A percentile compares a stretch with the other conserved stretches of the same genome.
Evolutionary conservation across 2,888 invertebrate genomes (phyloP).

Genomic region (Aspidiotus destructor): DNA sequence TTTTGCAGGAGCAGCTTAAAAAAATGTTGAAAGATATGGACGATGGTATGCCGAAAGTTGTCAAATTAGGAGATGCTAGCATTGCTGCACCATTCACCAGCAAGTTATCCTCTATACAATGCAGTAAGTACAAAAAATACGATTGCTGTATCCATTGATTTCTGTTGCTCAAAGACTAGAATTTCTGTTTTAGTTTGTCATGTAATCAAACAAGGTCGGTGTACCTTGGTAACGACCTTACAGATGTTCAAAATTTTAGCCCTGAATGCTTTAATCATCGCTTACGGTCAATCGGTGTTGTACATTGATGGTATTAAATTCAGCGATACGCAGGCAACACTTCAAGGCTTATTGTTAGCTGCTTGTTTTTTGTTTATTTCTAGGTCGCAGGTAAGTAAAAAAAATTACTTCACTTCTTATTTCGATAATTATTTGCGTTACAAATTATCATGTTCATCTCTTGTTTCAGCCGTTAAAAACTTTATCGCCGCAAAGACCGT

Average conservation of each 20-base stretch:
- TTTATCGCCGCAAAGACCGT: slow-evolving; percentile 83
- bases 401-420: neutral
- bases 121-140: slow-evolving; percentile 59
- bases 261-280: slow-evolving; percentile 90
- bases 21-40: slow-evolving; percentile 75
- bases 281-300: slow-evolving; percentile 96
- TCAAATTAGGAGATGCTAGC: slow-evolving; percentile 94
- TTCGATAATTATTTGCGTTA: neutral
- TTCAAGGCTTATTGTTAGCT: slow-evolving; percentile 90
- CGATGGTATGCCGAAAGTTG: slow-evolving; percentile 73
- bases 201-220: slow-evolving; percentile 98
- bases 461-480: slow-evolving; percentile 68
- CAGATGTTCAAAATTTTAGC: slow-evolving; percentile 99
- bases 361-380: slow-evolving; percentile 98
- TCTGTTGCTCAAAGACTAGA: neutral
- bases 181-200: slow-evolving; percentile 71
- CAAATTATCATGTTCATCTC: neutral
- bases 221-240: slow-evolving; percentile 95
- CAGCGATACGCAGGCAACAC: slow-evolving; percentile 92
- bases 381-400: slow-evolving; percentile 69
- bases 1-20: slow-evolving; percentile 47
- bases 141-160: slow-evolving; percentile 32
- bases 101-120: slow-evolving; percentile 86
- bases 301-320: slow-evolving; percentile 97
- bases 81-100: slow-evolving; percentile 99